These are phyloP conservation scores for Onychostoma macrolepis DNA, from an alignment of 2,113 vertebrate genomes.

Conservation along the genomic window DNA sequence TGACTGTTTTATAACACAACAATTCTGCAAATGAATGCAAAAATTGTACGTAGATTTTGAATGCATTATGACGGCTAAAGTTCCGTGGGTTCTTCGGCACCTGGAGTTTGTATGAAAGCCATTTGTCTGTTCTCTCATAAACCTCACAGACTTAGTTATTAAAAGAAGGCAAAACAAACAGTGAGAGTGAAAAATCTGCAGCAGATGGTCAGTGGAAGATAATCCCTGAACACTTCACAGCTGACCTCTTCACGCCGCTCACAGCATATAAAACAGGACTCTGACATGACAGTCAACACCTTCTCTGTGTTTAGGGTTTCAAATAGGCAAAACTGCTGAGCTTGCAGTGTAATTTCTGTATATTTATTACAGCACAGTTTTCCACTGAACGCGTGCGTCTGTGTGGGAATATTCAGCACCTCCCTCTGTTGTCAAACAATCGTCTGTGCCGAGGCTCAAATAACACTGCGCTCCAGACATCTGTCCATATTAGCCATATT, in stretches of 20 bases:
- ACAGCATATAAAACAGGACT: background rate
- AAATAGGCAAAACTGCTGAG: background rate
- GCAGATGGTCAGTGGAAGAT: slow-evolving; percentile 68
- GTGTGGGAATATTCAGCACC: slow-evolving; percentile 61
- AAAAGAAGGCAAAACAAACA: slow-evolving; percentile 47
- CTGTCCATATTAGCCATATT: slow-evolving; percentile 51
- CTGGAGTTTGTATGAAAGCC: slow-evolving; percentile 21
- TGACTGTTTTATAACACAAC: too few relatives aligned
- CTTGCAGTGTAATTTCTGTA: background rate
- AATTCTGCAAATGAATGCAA: too few relatives aligned
- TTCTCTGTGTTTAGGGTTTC: background rate
- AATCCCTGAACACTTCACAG: slow-evolving; percentile 52
- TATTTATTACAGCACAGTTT: background rate
- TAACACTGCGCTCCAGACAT: slow-evolving; percentile 61
- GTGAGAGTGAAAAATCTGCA: slow-evolving; percentile 59
- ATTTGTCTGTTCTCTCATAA: slow-evolving; percentile 33
- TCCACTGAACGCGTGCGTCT: slow-evolving; percentile 53
- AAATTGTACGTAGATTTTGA: background rate
- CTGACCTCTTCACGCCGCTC: slow-evolving; percentile 1
- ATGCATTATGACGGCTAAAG: background rate
- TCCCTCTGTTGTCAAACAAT: slow-evolving; percentile 61
- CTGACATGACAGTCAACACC: background rate
- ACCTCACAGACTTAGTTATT: slow-evolving; percentile 35
- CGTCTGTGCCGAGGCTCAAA: background rate
- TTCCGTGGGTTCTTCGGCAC: background rate